Base-by-base conservation (phyloP, 2,888 invertebrate species). In the Patella caerulea region DNA sequence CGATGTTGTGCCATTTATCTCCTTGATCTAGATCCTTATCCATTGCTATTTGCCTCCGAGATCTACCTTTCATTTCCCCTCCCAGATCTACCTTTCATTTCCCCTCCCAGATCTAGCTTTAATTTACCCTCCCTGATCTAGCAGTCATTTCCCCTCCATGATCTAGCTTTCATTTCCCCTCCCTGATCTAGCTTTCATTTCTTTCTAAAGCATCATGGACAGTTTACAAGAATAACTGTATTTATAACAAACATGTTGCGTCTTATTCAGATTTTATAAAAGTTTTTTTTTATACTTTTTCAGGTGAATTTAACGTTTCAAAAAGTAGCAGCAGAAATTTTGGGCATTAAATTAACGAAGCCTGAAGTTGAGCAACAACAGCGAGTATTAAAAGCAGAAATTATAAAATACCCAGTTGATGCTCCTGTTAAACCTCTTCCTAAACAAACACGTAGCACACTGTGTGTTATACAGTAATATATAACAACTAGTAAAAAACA, bases 361-460 rank as follows among this genome's bases (percentile, higher is more conserved):
- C 93, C 94, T 19, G 95, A 95, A 85, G 93, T 94, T 86, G 95
- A 95, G 88, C 93, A 94, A 84, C 94, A 94, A 83, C 94, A 94
- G 75, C 92, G 94, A 17, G 93, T 95, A 71, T 93, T 95, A 1
- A 94, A 93, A 86, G 95, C 94, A 0, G 94, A 95, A 91, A 93
- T 95, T 54, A 89, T 90, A 74, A 84, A 89, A 70, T 88, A 86
- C 81, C 86, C 83, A 34, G 87, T 87, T 70, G 82, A 84, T 9
- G 84, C 84, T 73, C 84, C 85, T 71, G 82, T 85, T 15, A 81
- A 84, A 72, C 72, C 75, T 19, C 52, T 77, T 17, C 74, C 78
- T 12, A 73, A 45, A 69, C 81, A 82, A 71, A 79, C 83, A n/a
- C 83, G 81, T 72, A 85, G 84, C 76, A 82, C 84, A 29, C 76